A percentile compares a stretch with the other conserved stretches of the same genome.
phyloP scores from a whole-genome alignment of 1,140 invertebrate genomes.

The Zaprionus ornatus region DNA sequence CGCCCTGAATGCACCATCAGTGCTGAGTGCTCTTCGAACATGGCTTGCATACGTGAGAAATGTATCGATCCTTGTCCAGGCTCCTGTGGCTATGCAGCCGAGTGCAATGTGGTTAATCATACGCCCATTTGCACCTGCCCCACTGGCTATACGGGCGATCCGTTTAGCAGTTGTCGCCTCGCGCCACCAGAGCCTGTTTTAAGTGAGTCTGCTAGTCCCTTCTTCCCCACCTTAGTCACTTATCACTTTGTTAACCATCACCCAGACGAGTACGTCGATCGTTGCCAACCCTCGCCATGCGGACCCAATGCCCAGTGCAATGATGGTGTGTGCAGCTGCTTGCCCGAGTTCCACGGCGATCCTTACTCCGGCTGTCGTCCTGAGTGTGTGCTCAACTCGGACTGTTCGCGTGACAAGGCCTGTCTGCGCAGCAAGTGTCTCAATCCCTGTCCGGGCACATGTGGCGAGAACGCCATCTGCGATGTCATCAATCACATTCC shows the following conservation, averaged over 20 bases:
- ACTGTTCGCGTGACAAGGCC: slow-evolving; percentile 89
- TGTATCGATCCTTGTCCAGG: slow-evolving; percentile 94
- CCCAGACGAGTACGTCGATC: slow-evolving; percentile 88
- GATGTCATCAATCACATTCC: slow-evolving; percentile 91
- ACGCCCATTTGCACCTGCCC: slow-evolving; percentile 92
- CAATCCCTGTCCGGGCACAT: slow-evolving; percentile 91
- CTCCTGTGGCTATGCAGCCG: slow-evolving; percentile 91
- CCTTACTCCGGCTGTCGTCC: slow-evolving; percentile 92
- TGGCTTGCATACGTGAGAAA: slow-evolving; percentile 92
- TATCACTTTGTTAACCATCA: slow-evolving; percentile 34
- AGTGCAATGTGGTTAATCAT: slow-evolving; percentile 93
- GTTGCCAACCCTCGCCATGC: slow-evolving; percentile 91
- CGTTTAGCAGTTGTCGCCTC: slow-evolving; percentile 89
- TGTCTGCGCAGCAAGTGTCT: slow-evolving; percentile 92
- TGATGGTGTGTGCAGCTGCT: slow-evolving; percentile 90
- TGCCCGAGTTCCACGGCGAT: slow-evolving; percentile 92
- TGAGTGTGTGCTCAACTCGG: slow-evolving; percentile 92
- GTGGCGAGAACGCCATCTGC: slow-evolving; percentile 91
- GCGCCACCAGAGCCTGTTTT: slow-evolving; percentile 82
- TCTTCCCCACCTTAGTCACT: slow-evolving; percentile 49
- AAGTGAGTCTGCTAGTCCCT: slow-evolving; percentile 85
- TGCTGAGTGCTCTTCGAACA: slow-evolving; percentile 91
- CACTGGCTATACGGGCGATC: slow-evolving; percentile 91
- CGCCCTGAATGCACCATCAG: slow-evolving; percentile 93
- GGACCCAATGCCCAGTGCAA: slow-evolving; percentile 92